Evolutionary conservation across 53 echinoderm and acorn worm species (phyloP), one percentile per base, ranked within the genome.

Genomic region (Luidia sarsii): DNA sequence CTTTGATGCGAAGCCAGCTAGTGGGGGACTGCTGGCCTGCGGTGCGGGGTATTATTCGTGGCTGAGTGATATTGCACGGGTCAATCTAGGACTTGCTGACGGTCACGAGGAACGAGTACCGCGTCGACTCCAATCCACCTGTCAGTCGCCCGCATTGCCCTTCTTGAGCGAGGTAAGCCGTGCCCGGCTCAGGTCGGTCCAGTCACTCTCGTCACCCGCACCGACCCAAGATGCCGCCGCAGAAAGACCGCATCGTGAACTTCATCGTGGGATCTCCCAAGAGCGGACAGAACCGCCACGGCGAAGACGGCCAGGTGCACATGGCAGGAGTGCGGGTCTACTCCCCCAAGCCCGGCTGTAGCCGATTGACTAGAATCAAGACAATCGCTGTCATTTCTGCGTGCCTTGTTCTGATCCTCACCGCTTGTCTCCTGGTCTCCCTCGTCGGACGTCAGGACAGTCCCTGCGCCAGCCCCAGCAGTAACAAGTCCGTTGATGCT

Each of bases 401-500:
- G 61, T 41, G 59, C 75, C 83, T 88, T 51, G 75, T 88, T 24
- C 57, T 88, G 33, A 51, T 88, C 79, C 50, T 88, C 56, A 83
- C 83, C 49, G 68, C 88, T 0, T 75, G 83, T 48, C 68, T 88
- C 14, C 75, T 88, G 13, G 68, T 83, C 37, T 59, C 83, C 14
- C 63, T 88, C 11, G 34, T 88, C 19, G 83, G 67, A 1, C 24
- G 83, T 21, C 59, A 77, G 33, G 33, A 61, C 61, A 27, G 25
- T 39, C 56, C 55, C 3, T 77, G 72, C 38, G 6, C 6, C 11
- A 41, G 6, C 6, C 11, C 6, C 11, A 11, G 6, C 11, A 11
- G 41, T 11, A 41, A 41, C 11, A 11, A 6, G 41, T 41, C 41
- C 11, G n/a, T n/a, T n/a, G n/a, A n/a, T n/a, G 53, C 46, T 15